Percentiles rank a stretch among this genome's conserved stretches.
These are phyloP conservation scores for Holocentrus rufus DNA, from an alignment of 2,797 vertebrate genomes.

Conservation along the genomic window DNA sequence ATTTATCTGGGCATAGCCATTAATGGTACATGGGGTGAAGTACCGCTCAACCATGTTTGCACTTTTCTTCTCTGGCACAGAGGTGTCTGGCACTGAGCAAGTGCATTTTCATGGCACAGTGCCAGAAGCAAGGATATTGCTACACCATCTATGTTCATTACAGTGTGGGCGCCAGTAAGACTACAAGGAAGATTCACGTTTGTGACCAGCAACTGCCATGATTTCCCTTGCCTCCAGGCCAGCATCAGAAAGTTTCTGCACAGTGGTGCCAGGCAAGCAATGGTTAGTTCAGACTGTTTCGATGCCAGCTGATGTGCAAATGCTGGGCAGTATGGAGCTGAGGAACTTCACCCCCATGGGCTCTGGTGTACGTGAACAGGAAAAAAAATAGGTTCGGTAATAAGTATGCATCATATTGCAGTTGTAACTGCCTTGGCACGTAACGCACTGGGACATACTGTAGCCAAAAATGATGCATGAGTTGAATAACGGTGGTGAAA, in stretches of 20 bases:
- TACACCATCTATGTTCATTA: background rate
- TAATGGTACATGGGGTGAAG: too few species aligned
- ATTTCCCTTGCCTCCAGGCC: constrained; percentile 6
- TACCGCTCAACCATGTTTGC: background rate
- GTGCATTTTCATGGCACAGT: background rate
- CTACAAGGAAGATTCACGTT: background rate
- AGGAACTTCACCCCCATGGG: constrained; percentile 10
- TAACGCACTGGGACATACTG: too few species aligned
- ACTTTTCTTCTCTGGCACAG: background rate
- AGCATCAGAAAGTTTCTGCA: constrained; percentile 4
- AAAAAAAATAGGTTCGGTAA: background rate
- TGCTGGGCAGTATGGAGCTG: constrained; percentile 4
- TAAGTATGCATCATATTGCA: background rate
- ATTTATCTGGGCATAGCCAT: too few species aligned
- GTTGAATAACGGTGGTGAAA: too few species aligned
- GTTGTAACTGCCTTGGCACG: background rate
- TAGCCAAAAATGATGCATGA: too few species aligned
- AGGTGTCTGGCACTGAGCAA: background rate
- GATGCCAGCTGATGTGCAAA: background rate
- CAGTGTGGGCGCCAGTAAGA: background rate
- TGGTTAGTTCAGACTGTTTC: constrained; percentile 9
- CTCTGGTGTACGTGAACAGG: constrained; percentile 6
- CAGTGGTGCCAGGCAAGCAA: constrained; percentile 1
- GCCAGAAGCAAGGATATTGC: background rate
- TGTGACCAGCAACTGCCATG: constrained; percentile 3